Base-by-base conservation (phyloP, 2,888 invertebrate genomes). In the Hypsopygia costalis region DNA sequence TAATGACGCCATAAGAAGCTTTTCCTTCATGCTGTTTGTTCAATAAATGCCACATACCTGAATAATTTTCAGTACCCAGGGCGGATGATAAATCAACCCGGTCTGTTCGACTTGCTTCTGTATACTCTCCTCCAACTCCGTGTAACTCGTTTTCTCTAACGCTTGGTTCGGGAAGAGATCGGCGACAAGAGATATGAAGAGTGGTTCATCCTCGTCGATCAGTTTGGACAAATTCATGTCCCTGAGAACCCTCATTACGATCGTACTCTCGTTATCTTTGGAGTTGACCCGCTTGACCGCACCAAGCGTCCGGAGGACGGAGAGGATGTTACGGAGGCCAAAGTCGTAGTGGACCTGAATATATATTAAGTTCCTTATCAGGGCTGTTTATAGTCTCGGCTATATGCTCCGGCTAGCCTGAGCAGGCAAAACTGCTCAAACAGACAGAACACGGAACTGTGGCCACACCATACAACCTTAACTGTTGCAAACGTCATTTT, bases 161-260 rank as follows among this genome's bases (percentile, higher is more conserved):
- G 93, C 92, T 87, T 98, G 97, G 78, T 97, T 98, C 0, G 98
- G 98, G 81, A 98, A 98, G 58, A 98, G 86, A 87, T 98, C 98
- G 22, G 97, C 95, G 12, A 98, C 97, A 30, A 98, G 86, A 0
- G 98, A 98, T 81, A 98, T 96, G 72, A 98, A 98, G n/a, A 98
- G 90, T 0, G 98, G 98, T 68, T 98, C 98, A 71, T 98, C 98
- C 77, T 98, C 98, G 68, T 98, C 98, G 55, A 98, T 98, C 36
- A 98, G 87, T 81, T 98, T 98, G 2, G 98, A 98, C 10, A 98
- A 90, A 89, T 98, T 98, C 98, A 98, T 98, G 72, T 98, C 98
- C 53, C 98, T 90, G n/a, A 98, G 86, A 7, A 98, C 98, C 62
- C 98, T 90, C 98, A 98, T 98, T 8, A 98, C 98, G 53, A 97